Conservation (phyloP, 2,797 vertebrate species). For the Trachurus trachurus region DNA sequence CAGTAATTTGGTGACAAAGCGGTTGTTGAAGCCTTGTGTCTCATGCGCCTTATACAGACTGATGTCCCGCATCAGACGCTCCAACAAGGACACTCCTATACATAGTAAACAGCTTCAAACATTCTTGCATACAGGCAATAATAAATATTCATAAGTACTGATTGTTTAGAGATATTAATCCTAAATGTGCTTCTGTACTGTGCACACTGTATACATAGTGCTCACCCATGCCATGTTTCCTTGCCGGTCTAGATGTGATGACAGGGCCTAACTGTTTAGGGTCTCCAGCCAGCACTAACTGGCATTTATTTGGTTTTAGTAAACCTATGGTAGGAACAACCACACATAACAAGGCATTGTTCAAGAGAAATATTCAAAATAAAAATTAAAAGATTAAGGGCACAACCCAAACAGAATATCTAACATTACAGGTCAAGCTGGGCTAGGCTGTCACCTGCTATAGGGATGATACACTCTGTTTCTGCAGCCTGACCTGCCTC, state of each 20-base stretch:
- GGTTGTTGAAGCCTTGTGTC: conserved; percentile 71
- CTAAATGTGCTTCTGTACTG: not conserved
- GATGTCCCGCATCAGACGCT: conserved; percentile 88
- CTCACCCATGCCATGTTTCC: conserved; percentile 87
- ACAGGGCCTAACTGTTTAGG: conserved; percentile 91
- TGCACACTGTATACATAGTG: not conserved
- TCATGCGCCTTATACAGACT: conserved; percentile 78
- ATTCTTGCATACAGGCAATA: not conserved
- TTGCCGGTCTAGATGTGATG: conserved; percentile 85
- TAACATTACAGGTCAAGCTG: not conserved
- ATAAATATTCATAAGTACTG: too few relatives aligned
- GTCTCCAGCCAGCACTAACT: conserved; percentile 89
- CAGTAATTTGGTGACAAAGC: conserved; percentile 91
- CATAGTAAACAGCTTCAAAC: not conserved
- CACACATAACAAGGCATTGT: not conserved
- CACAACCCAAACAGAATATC: not conserved
- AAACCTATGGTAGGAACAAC: conserved; percentile 61
- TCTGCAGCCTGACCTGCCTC: conserved; percentile 88
- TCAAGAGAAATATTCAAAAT: not conserved
- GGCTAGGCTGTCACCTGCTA: conserved; percentile 83
- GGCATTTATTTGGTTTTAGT: conserved; percentile 72
- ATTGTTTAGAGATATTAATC: not conserved
- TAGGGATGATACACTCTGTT: conserved; percentile 82
- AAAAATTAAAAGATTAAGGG: not conserved
- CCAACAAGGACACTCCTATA: conserved; percentile 88